Evolutionary conservation across 2,113 vertebrate genomes (phyloP).

Genomic region (Galemys pyrenaicus): DNA sequence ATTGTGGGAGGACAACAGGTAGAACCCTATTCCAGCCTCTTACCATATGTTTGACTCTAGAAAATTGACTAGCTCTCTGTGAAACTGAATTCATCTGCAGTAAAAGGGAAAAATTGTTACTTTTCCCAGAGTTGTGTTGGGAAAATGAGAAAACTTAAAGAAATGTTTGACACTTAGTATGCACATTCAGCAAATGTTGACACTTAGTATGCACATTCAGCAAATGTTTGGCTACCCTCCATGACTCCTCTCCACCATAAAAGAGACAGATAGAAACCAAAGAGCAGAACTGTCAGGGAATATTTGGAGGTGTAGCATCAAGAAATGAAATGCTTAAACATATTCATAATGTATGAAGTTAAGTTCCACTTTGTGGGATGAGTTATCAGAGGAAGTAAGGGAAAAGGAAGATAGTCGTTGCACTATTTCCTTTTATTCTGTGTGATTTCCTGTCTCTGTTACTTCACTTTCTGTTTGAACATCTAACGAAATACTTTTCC

Average conservation of each 20-base stretch:
- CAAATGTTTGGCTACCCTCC: too few relatives aligned
- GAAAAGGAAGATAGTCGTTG: neutral
- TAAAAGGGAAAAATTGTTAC: neutral
- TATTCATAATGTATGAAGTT: neutral
- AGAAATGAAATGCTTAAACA: constrained; percentile 26
- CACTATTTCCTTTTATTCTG: neutral
- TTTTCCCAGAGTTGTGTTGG: neutral
- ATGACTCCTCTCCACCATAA: neutral
- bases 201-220: too few relatives aligned
- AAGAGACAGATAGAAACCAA: constrained; percentile 33
- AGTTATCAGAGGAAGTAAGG: constrained; percentile 10
- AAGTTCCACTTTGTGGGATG: neutral
- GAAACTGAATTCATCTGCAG: neutral
- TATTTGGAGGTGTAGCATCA: neutral
- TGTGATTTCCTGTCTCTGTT: constrained; percentile 7
- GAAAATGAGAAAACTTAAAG: neutral
- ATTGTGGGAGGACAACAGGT: neutral
- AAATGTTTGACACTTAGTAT: neutral
- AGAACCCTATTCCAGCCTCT: neutral
- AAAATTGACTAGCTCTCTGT: constrained; percentile 8
- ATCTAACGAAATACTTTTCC: constrained; percentile 37
- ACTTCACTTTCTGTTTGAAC: constrained; percentile 33
- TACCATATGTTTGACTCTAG: neutral
- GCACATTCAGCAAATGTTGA: constrained; percentile 8
- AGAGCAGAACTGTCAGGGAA: neutral